Conservation (phyloP, 2,888 invertebrate species). For the Laothoe populi region DNA sequence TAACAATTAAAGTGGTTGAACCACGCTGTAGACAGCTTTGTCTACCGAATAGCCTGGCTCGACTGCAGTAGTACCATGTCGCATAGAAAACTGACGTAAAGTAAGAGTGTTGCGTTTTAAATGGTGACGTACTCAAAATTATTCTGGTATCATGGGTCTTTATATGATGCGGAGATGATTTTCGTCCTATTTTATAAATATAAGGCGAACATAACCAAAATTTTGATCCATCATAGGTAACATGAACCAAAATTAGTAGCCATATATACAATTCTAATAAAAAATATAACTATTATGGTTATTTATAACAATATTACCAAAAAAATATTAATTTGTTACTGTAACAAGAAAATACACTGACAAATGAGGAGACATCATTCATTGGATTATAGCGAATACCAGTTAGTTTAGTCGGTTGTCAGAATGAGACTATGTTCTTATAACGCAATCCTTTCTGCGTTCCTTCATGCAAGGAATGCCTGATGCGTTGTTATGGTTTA, state of each 20-base stretch:
- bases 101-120: too few species aligned
- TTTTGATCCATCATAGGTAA: too few species aligned
- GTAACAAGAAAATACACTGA: slow-evolving; percentile 7
- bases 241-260: too few species aligned
- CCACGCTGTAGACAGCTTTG: too few species aligned
- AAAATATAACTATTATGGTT: neutral
- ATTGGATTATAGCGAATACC: slow-evolving; percentile 35
- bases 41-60: too few species aligned
- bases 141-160: too few species aligned
- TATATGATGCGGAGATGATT: too few species aligned
- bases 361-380: slow-evolving; percentile 25
- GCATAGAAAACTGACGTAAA: too few species aligned
- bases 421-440: slow-evolving; percentile 39
- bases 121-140: too few species aligned
- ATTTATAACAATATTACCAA: neutral
- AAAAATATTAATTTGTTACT: neutral
- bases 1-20: too few species aligned
- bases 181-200: too few species aligned
- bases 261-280: neutral
- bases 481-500: slow-evolving; percentile 50
- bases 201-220: neutral
- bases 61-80: too few species aligned
- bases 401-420: slow-evolving; percentile 34
- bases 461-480: slow-evolving; percentile 55
- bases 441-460: slow-evolving; percentile 58